Evolutionary conservation across 2,113 vertebrate species (phyloP).

Genomic region (Istiophorus platypterus): DNA sequence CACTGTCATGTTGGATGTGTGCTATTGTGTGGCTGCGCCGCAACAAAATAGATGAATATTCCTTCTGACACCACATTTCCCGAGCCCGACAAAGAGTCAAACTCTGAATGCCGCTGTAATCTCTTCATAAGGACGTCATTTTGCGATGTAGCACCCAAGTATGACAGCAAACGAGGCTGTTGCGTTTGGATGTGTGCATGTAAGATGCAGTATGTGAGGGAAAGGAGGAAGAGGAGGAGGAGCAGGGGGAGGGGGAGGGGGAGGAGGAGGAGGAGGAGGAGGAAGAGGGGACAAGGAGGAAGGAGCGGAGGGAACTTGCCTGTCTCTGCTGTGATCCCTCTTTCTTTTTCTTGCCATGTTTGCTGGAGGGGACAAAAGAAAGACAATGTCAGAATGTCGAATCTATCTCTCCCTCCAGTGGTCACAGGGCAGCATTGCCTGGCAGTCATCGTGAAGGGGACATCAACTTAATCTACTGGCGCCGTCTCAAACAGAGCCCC

Average conservation of each 20-base stretch:
- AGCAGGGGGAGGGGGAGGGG: conserved; percentile 21
- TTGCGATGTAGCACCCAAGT: neutral
- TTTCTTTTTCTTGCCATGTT: conserved; percentile 88
- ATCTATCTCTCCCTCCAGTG: conserved; percentile 75
- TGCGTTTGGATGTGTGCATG: conserved; percentile 32
- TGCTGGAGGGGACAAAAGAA: conserved; percentile 84
- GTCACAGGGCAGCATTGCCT: conserved; percentile 69
- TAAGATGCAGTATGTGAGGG: conserved; percentile 30
- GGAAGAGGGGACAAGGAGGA: neutral
- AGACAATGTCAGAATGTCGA: conserved; percentile 81
- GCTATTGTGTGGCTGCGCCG: conserved; percentile 44
- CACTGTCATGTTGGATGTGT: conserved; percentile 65
- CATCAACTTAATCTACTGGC: conserved; percentile 52
- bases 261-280: conserved; percentile 10
- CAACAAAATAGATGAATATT: conserved; percentile 48
- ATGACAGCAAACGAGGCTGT: conserved; percentile 60
- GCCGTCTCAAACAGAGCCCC: conserved; percentile 45
- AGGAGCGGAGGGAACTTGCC: conserved; percentile 77
- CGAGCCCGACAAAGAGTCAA: conserved; percentile 37
- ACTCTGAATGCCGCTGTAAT: conserved; percentile 38
- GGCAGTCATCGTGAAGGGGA: conserved; percentile 55
- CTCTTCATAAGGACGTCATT: conserved; percentile 35
- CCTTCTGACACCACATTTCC: conserved; percentile 47
- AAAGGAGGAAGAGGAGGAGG: conserved; percentile 12
- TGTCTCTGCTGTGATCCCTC: conserved; percentile 87